Evolutionary conservation across 2,113 vertebrate genomes (phyloP).

Genomic region (Amblyopsis rosae): DNA sequence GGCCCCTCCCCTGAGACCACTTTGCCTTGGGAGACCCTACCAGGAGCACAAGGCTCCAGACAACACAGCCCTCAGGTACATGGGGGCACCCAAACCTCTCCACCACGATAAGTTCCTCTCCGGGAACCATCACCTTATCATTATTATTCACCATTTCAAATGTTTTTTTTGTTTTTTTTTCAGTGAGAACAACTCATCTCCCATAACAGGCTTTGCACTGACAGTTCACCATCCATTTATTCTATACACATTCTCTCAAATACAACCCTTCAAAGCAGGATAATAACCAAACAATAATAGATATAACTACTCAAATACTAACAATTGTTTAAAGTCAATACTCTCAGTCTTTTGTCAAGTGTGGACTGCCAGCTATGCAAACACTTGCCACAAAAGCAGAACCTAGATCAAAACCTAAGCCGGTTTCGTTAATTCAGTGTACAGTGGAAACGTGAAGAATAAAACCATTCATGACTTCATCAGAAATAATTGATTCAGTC

Average conservation of each 20-base stretch:
- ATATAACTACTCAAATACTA: background rate
- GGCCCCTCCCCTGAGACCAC: too few relatives aligned
- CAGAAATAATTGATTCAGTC: constrained; percentile 11
- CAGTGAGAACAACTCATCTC: constrained; percentile 4
- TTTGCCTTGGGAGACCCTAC: too few relatives aligned
- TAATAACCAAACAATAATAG: constrained; percentile 19
- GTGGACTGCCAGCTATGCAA: constrained; percentile 13
- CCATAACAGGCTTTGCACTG: constrained; percentile 22
- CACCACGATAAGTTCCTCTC: too few relatives aligned
- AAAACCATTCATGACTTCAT: constrained; percentile 16
- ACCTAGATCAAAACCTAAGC: background rate
- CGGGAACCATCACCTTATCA: too few relatives aligned
- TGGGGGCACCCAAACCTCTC: too few relatives aligned
- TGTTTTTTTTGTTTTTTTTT: too few relatives aligned
- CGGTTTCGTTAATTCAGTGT: background rate
- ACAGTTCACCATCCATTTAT: constrained; percentile 33
- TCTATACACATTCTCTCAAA: background rate
- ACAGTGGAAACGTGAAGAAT: background rate
- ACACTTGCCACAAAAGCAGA: constrained; percentile 23
- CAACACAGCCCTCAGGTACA: too few relatives aligned
- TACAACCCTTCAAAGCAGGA: constrained; percentile 20
- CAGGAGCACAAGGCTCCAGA: too few relatives aligned
- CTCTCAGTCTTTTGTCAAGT: background rate
- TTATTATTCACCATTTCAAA: too few relatives aligned
- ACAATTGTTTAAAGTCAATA: constrained; percentile 36